Evolutionary conservation across 2,888 invertebrate species (phyloP).

Genomic region (Drosophila subquinaria): DNA sequence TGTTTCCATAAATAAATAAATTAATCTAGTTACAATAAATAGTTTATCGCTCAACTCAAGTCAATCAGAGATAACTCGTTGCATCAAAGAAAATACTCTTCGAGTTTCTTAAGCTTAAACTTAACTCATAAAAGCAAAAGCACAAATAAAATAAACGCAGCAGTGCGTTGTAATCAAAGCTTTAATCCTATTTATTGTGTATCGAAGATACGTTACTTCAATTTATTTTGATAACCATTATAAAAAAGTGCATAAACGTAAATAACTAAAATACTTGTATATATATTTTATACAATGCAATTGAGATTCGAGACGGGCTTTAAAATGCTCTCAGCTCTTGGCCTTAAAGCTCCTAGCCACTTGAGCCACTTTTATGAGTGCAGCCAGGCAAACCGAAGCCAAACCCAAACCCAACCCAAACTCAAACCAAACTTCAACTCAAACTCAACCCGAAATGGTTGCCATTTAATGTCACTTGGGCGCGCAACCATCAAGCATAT

Average conservation of each 20-base stretch:
- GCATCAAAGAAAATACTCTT: background rate
- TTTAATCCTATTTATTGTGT: conserved; percentile 69
- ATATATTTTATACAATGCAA: conserved; percentile 59
- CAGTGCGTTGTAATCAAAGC: conserved; percentile 56
- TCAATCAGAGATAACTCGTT: conserved; percentile 12
- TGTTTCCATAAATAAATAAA: conserved; percentile 11
- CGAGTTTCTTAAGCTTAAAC: conserved; percentile 3
- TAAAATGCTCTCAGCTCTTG: conserved; percentile 63
- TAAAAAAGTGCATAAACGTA: conserved; percentile 67
- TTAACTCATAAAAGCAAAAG: conserved; percentile 27
- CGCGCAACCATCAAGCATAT: conserved; percentile 79
- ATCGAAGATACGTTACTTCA: conserved; percentile 61
- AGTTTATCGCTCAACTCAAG: conserved; percentile 3
- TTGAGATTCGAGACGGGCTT: conserved; percentile 36
- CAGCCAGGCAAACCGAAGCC: conserved; percentile 50
- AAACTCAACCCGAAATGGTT: conserved; percentile 53
- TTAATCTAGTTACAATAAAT: conserved; percentile 27
- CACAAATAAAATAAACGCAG: conserved; percentile 52
- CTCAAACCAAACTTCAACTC: conserved; percentile 4
- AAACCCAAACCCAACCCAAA: conserved; percentile 28
- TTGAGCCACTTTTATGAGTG: conserved; percentile 74
- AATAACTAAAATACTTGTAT: conserved; percentile 53
- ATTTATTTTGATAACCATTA: conserved; percentile 74
- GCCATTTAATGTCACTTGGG: conserved; percentile 81
- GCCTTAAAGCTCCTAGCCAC: conserved; percentile 67